Conservation (phyloP, 2,888 invertebrate species). For the Patella ulyssiponensis region DNA sequence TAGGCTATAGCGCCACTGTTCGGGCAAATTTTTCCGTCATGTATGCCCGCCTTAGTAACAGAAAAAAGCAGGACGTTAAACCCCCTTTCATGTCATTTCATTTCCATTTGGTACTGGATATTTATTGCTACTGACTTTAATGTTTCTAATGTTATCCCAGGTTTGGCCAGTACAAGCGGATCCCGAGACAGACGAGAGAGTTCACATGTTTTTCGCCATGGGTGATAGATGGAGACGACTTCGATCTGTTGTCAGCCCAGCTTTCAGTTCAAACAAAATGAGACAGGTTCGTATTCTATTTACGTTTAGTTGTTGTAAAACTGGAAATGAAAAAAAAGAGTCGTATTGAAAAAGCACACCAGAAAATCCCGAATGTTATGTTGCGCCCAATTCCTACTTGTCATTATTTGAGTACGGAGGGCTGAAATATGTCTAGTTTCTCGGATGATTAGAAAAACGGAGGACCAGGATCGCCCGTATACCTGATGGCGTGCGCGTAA, state of each 20-base stretch:
- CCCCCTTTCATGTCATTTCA: neutral
- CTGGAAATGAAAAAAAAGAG: neutral
- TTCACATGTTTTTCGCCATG: slow-evolving; percentile 70
- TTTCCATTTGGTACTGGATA: neutral
- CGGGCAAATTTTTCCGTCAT: no score
- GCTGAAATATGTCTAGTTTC: no score
- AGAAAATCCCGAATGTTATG: no score
- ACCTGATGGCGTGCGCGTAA: no score
- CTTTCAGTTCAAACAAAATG: slow-evolving; percentile 74
- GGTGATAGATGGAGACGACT: slow-evolving; percentile 75
- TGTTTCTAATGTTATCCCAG: slow-evolving; percentile 40
- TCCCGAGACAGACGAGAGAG: slow-evolving; percentile 64
- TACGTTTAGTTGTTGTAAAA: neutral
- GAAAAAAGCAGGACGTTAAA: no score
- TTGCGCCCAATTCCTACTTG: no score
- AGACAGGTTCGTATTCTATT: slow-evolving; percentile 64
- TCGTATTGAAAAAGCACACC: no score
- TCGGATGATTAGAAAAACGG: no score
- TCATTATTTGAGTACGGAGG: neutral
- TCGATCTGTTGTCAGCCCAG: slow-evolving; percentile 73
- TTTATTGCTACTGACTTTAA: neutral
- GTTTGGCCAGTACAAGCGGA: slow-evolving; percentile 69
- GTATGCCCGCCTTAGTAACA: no score
- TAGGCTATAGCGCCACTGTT: no score
- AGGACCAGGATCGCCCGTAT: no score